Percentiles rank a stretch among this genome's conserved stretches.
Evolutionary conservation across 2,888 invertebrate species (phyloP).

Genomic region (Yponomeuta malinellus): DNA sequence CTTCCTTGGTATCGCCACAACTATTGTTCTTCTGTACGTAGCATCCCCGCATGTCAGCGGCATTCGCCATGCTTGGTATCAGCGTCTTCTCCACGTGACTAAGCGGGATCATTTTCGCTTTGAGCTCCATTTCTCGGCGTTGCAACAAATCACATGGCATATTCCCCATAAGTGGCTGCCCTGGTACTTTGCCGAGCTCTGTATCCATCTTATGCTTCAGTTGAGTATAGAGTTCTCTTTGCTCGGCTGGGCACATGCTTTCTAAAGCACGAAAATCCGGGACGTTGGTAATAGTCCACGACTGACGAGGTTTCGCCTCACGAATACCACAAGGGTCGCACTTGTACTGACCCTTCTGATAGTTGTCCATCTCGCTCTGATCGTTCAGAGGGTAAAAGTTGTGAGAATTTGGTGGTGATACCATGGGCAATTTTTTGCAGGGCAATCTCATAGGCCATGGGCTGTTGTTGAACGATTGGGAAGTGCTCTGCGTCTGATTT

Average conservation of each 20-base stretch:
- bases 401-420: constrained; percentile 53
- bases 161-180: constrained; percentile 51
- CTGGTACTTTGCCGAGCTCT: constrained; percentile 63
- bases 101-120: constrained; percentile 69
- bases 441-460: constrained; percentile 58
- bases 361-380: constrained; percentile 53
- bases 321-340: constrained; percentile 59
- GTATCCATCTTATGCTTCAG: constrained; percentile 68
- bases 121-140: constrained; percentile 62
- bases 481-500: constrained; percentile 45
- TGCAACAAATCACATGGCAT: constrained; percentile 58
- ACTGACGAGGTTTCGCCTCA: constrained; percentile 64
- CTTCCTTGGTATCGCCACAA: constrained; percentile 70
- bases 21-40: constrained; percentile 67
- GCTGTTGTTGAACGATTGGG: constrained; percentile 54
- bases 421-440: constrained; percentile 62
- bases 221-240: constrained; percentile 61
- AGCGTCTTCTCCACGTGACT: constrained; percentile 67
- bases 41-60: constrained; percentile 55
- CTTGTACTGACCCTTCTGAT: constrained; percentile 58
- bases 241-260: constrained; percentile 60
- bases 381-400: constrained; percentile 60
- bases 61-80: constrained; percentile 64
- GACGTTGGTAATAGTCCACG: constrained; percentile 69
- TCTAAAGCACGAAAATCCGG: constrained; percentile 62